Conservation (phyloP, 2,797 vertebrate genomes). For the Microctenopoma lineatum region DNA sequence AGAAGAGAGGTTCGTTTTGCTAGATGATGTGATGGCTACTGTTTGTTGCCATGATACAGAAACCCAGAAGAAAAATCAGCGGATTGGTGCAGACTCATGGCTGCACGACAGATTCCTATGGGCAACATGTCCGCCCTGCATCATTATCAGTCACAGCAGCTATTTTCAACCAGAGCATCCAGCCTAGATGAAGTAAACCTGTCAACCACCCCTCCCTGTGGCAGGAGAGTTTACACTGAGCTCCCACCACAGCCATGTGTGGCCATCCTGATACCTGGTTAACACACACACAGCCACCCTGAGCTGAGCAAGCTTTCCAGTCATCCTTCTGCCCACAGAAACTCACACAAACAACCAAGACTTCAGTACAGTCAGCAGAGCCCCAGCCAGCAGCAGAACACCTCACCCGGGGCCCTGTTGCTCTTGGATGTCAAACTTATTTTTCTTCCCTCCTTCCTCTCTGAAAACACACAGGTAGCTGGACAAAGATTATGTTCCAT, state of each 20-base stretch:
- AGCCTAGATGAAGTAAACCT: constrained; percentile 30
- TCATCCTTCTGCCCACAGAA: constrained; percentile 48
- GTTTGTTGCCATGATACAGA: background rate
- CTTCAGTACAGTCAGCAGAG: constrained; percentile 62
- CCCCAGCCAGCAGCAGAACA: constrained; percentile 59
- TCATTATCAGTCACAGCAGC: constrained; percentile 30
- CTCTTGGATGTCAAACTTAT: constrained; percentile 66
- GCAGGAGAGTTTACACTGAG: constrained; percentile 18
- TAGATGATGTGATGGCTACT: constrained; percentile 17
- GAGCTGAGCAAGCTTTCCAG: constrained; percentile 47
- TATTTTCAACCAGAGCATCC: constrained; percentile 71
- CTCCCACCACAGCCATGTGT: constrained; percentile 27
- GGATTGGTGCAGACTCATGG: constrained; percentile 4
- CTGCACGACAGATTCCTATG: constrained; percentile 1
- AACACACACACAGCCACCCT: constrained; percentile 25
- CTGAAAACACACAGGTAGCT: constrained; percentile 72
- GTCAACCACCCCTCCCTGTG: constrained; percentile 11
- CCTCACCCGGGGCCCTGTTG: constrained; percentile 66
- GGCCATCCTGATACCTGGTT: constrained; percentile 30
- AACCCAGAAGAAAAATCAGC: background rate
- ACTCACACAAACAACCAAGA: constrained; percentile 40
- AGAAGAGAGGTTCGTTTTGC: constrained; percentile 7
- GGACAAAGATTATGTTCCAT: constrained; percentile 43
- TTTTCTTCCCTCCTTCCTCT: constrained; percentile 55
- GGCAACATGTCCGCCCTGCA: background rate